Percentiles rank a stretch among this genome's conserved stretches.
Conservation (phyloP, 2,113 vertebrate genomes). For the Apteryx mantelli region DNA sequence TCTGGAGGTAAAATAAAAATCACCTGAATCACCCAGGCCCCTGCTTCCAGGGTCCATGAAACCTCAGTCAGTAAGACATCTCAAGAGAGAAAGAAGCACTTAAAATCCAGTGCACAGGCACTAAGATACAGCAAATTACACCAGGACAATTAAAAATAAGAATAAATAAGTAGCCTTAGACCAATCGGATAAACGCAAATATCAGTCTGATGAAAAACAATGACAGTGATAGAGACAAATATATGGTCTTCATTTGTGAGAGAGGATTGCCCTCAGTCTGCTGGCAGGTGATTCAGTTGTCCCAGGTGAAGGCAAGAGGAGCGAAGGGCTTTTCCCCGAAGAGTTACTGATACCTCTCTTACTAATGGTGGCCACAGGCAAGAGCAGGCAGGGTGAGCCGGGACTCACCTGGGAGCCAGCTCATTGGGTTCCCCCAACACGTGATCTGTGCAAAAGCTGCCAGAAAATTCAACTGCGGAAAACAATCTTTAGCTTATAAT, state of each 20-base stretch:
- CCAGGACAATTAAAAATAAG: neutral
- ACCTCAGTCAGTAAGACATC: neutral
- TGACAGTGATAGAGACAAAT: neutral
- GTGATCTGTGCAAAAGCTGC: neutral
- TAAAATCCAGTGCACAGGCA: neutral
- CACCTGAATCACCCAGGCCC: neutral
- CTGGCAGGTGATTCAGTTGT: neutral
- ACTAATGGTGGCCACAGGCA: neutral
- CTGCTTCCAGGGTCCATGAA: neutral
- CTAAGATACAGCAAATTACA: neutral
- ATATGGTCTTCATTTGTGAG: neutral
- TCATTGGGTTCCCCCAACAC: neutral
- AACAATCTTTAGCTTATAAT: neutral
- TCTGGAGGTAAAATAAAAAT: neutral
- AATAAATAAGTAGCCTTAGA: neutral
- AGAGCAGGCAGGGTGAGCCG: neutral
- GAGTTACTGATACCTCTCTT: neutral
- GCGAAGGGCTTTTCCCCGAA: neutral
- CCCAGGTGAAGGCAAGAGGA: neutral
- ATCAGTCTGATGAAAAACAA: neutral
- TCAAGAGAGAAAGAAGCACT: neutral
- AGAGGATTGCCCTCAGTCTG: neutral
- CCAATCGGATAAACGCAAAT: neutral
- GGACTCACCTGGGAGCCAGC: neutral
- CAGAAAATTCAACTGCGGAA: neutral